phyloP scores from a whole-genome alignment of 2,113 vertebrate genomes.

The Ciconia maguari region DNA sequence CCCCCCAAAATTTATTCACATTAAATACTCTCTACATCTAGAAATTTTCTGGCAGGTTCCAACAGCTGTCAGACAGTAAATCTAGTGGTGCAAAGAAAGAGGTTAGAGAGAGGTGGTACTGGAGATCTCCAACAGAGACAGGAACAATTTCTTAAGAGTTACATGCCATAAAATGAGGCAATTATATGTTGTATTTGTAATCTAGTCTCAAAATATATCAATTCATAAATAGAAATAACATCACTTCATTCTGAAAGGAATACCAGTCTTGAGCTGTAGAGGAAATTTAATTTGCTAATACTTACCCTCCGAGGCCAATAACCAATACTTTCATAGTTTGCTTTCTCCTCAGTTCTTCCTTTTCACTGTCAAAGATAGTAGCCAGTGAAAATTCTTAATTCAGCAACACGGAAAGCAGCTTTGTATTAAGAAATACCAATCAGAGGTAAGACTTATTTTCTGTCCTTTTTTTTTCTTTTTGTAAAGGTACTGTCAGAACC shows the following conservation, averaged over 20 bases:
- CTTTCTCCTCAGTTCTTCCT: constrained; percentile 31
- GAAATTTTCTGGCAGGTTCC: background rate
- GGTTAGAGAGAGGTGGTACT: background rate
- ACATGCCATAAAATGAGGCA: background rate
- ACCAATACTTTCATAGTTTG: constrained; percentile 82
- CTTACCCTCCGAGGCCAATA: constrained; percentile 92
- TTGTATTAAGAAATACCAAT: background rate
- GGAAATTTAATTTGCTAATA: constrained; percentile 15
- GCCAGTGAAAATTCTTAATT: background rate
- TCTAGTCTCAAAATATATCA: background rate
- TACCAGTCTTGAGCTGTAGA: background rate
- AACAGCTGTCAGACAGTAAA: background rate
- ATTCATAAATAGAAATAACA: background rate
- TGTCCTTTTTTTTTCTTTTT: background rate
- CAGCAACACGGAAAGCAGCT: background rate
- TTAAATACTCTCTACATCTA: background rate
- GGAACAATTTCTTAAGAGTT: background rate
- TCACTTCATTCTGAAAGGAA: background rate
- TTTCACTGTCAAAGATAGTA: constrained; percentile 44
- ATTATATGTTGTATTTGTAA: background rate
- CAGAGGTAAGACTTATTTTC: background rate
- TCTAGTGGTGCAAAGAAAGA: background rate
- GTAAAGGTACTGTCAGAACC: background rate
- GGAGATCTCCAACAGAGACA: background rate
- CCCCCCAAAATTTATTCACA: background rate